Base-by-base conservation (phyloP, 1,140 invertebrate species). In the Dinoponera quadriceps region DNA sequence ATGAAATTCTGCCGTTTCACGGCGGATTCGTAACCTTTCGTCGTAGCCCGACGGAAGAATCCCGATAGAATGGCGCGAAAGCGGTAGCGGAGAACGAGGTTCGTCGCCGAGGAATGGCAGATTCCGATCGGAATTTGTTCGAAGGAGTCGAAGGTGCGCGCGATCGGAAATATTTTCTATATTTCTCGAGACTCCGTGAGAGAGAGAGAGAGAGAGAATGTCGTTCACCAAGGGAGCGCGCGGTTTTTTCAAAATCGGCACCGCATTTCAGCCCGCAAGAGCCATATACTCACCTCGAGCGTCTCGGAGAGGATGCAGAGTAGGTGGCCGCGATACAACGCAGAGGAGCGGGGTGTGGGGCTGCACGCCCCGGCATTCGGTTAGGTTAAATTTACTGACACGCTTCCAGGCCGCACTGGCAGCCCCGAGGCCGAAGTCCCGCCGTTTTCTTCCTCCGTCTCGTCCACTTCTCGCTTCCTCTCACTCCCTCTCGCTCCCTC, bases 361-460 rank as follows among this genome's bases (percentile, higher is more conserved):
- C 29, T 86, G 71, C 63, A 86, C 86, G 85, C 82, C 65, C 82
- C 84, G 82, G 85, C 84, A 88, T 89, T 89, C 87, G 88, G 88
- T 89, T 89, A 89, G 87, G 87, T 88, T 89, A 89, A 89, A 89
- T 89, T 89, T 88, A 89, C 87, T 86, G 87, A 89, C 88, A 89
- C 87, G 88, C 85, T 89, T 89, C 82, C 82, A 86, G 77, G 72
- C 78, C 68, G 84, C 75, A 54, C 85, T 86, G 87, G 72, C 84
- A 88, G 77, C 77, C 84, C 74, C 78, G 68, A 72, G 69, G 75
- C 85, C 84, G 74, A 84, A 57, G 71, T 54, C 54, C 59, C 73
- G 25, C 68, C 73, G 49, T 69, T 44, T 27, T 73, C 74, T 13
- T 65, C 48, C 13, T 49, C 3, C 20, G 29, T 14, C 33, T 11